A percentile compares a stretch with the other conserved stretches of the same genome.
phyloP scores from a whole-genome alignment of 2,888 invertebrate genomes.

The Mythimna lalbum region DNA sequence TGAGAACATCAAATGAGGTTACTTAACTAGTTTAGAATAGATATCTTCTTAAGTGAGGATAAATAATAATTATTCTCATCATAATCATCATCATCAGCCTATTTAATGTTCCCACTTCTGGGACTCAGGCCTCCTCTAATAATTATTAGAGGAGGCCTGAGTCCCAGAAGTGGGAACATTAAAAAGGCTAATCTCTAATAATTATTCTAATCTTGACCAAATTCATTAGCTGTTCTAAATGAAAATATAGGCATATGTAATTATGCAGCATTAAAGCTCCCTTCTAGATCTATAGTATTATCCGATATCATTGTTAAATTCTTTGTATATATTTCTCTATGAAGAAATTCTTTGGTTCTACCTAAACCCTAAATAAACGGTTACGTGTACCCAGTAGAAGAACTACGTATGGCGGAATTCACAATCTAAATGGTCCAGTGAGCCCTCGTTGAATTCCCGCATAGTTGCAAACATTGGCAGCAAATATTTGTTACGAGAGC shows the following conservation, averaged over 20 bases:
- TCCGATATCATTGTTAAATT: background rate
- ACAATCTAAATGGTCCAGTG: conserved; percentile 7
- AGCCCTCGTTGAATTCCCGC: conserved; percentile 12
- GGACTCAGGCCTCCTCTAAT: no score
- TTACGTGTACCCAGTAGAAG: background rate
- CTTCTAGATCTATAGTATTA: background rate
- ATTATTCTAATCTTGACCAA: background rate
- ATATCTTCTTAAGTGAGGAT: background rate
- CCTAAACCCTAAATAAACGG: background rate
- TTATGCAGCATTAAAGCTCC: background rate
- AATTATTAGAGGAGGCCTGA: no score
- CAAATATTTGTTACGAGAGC: conserved; percentile 24
- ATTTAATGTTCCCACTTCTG: no score
- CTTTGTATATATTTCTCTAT: background rate
- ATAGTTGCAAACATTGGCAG: conserved; percentile 29
- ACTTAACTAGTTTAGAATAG: background rate
- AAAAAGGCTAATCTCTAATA: no score
- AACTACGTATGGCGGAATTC: background rate
- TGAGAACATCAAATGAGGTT: background rate
- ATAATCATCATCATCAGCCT: no score
- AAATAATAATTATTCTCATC: no score
- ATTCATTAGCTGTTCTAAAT: background rate
- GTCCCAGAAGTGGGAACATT: no score
- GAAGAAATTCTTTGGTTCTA: background rate
- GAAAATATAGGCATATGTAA: no score